Conservation (phyloP, 2,797 vertebrate species). For the Chaetodon trifasciatus region DNA sequence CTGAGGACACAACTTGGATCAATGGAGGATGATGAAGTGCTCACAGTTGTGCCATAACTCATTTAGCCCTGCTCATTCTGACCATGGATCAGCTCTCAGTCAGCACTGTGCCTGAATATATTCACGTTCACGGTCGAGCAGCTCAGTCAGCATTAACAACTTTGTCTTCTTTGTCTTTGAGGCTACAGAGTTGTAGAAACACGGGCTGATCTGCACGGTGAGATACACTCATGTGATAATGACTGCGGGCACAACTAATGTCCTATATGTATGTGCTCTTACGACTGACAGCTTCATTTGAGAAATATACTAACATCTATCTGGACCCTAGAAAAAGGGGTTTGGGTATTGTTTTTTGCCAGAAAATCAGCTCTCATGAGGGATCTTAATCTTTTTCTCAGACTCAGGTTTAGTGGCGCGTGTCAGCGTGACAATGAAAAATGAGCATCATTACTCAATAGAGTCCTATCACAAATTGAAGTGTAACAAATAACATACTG, state of each 20-base stretch:
- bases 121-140: constrained; percentile 44
- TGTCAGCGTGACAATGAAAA: not conserved
- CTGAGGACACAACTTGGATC: constrained; percentile 59
- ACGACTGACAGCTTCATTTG: constrained; percentile 2
- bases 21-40: constrained; percentile 68
- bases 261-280: not conserved
- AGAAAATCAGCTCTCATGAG: not conserved
- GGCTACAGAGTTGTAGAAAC: constrained; percentile 50
- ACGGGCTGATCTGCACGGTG: constrained; percentile 24
- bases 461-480: not conserved
- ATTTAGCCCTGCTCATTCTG: constrained; percentile 56
- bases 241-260: constrained; percentile 38
- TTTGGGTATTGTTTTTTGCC: not conserved
- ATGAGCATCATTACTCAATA: not conserved
- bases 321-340: not conserved
- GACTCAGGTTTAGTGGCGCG: not conserved
- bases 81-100: constrained; percentile 47
- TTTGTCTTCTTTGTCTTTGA: constrained; percentile 66
- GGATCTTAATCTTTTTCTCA: not conserved
- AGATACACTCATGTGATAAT: constrained; percentile 32
- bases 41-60: constrained; percentile 68
- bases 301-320: not conserved
- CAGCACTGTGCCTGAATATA: constrained; percentile 40
- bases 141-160: constrained; percentile 64
- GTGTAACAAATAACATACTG: not conserved